A percentile compares a stretch with the other conserved stretches of the same genome.
These are phyloP conservation scores for Anisognathus igniventris DNA, from an alignment of 2,797 vertebrate species.

Conservation along the genomic window DNA sequence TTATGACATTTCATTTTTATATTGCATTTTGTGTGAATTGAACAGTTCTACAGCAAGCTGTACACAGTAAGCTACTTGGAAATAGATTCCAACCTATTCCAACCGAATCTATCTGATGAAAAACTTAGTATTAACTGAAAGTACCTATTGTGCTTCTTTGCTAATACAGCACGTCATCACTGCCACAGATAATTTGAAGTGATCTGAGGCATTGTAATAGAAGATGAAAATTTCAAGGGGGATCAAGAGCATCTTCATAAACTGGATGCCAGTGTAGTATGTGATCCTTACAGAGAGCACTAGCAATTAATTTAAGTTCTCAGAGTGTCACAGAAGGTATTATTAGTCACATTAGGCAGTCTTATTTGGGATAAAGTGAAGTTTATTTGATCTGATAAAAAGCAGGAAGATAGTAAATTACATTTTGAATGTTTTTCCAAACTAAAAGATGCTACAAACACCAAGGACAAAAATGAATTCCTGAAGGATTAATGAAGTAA, in stretches of 20 bases:
- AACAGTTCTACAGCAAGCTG: not conserved
- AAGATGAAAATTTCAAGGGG: not conserved
- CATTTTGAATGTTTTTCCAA: not conserved
- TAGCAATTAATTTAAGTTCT: not conserved
- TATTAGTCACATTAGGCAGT: not conserved
- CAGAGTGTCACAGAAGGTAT: not conserved
- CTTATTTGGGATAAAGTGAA: not conserved
- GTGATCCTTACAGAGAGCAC: not conserved
- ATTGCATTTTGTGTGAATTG: not conserved
- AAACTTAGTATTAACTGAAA: not conserved
- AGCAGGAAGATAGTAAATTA: not conserved
- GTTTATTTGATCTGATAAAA: not conserved
- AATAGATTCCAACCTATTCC: not conserved
- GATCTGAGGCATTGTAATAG: not conserved
- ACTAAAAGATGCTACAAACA: not conserved
- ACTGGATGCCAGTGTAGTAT: not conserved
- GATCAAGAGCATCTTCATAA: not conserved
- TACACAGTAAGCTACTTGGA: not conserved
- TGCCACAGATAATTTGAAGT: not conserved
- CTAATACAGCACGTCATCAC: not conserved
- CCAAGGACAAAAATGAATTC: not conserved
- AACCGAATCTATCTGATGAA: not conserved
- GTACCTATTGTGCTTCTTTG: not conserved
- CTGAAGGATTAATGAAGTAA: not conserved
- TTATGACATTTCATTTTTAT: not conserved